Percentiles rank a stretch among this genome's conserved stretches.
Conservation (phyloP, 2,797 vertebrate genomes). For the Mormyrus hasselquistii region DNA sequence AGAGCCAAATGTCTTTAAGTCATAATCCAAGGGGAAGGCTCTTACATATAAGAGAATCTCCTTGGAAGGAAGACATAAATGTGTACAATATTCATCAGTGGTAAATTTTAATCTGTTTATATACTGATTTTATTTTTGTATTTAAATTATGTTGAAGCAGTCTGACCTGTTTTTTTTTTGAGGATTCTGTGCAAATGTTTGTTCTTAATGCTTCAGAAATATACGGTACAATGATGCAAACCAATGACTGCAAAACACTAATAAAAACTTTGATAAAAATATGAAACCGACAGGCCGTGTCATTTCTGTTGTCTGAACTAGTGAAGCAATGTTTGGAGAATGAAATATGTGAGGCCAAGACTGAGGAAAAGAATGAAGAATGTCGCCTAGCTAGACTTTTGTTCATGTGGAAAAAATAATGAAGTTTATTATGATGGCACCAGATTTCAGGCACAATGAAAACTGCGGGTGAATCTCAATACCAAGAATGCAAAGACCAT, state of each 20-base stretch:
- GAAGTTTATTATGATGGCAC: not conserved
- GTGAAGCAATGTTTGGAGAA: not conserved
- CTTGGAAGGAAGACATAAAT: not conserved
- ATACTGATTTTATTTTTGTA: conserved; percentile 16
- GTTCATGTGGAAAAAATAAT: not conserved
- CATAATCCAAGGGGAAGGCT: not conserved
- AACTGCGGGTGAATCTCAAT: not conserved
- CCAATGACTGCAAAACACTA: conserved; percentile 17
- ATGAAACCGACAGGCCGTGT: not conserved
- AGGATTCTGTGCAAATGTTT: conserved; percentile 1
- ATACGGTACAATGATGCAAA: not conserved
- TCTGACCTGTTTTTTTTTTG: not conserved
- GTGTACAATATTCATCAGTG: conserved; percentile 5
- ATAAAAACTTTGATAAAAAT: conserved; percentile 40
- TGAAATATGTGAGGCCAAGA: not conserved
- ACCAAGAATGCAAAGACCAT: not conserved
- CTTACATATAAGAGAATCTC: not conserved
- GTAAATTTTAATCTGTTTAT: conserved; percentile 3
- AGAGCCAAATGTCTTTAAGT: not conserved
- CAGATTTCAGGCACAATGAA: not conserved
- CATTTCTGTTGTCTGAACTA: not conserved
- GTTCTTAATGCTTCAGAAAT: not conserved
- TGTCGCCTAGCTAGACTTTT: not conserved
- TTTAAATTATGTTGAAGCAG: conserved; percentile 1
- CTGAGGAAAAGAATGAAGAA: not conserved